Base-by-base conservation (phyloP, 2,797 vertebrate genomes). In the Craterocephalus amniculus region DNA sequence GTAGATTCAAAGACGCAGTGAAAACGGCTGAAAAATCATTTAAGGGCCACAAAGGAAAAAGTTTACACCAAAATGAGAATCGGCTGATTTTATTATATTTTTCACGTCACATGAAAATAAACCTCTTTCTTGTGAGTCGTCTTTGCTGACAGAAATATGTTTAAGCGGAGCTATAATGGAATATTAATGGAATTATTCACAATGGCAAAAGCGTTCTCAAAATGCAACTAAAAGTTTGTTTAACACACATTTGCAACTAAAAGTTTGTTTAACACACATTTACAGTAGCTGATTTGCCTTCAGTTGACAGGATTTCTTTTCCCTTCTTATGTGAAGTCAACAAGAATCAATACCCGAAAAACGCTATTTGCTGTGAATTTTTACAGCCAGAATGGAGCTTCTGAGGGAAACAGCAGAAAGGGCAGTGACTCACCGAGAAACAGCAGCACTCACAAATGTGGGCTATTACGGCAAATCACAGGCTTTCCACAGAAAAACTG, bases 391-490 rank as follows among this genome's bases (percentile, higher is more conserved):
- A 74, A 57, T 34, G 56, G 67, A 77, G 60, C 65, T 58, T 43
- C 27, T 11, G 24, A 51, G 70, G 58, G 59, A 32, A 69, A 49
- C 55, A 67, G 56, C 20, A 62, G 72, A 67, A 59, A 72, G 51
- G 52, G 26, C 67, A 67, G 63, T 27, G 57, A 71, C 35, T 74
- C 63, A 51, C 48, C 34, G 65, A 72, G 67, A 71, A 71, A 80
- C 78, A 70, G 61, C 58, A 59, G 63, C 58, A 63, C 71, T 69
- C 64, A 61, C 70, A 70, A 61, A 78, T 70, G 72, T 56, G 35
- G 59, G 45, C 69, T 61, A 77, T 75, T 78, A 83, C 71, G 78
- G 72, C 51, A 85, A 87, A 91, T 86, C 76, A 74, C 66, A 77
- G 84, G 56, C 59, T 78, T 63, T 55, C 36, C 65, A 35, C 20